Base-by-base conservation (phyloP, 92 coral and sea anemone genomes). In the Galaxea fascicularis region DNA sequence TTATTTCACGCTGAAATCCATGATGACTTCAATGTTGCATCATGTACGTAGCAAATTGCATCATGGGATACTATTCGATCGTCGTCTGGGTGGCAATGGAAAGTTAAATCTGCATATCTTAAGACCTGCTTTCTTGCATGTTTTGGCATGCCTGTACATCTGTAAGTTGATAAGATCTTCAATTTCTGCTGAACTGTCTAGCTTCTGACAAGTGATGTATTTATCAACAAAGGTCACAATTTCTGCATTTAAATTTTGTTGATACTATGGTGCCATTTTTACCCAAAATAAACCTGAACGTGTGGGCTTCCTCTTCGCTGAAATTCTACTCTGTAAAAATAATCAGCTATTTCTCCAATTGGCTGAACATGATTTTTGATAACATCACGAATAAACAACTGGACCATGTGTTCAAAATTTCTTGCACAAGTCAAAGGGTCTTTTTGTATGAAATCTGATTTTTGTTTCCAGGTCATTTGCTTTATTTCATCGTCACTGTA, bases 351-450 rank as follows among this genome's bases (percentile, higher is more conserved):
- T n/a, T n/a, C n/a, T n/a, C n/a, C n/a, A n/a, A n/a, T n/a, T n/a
- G n/a, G n/a, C n/a, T n/a, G n/a, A n/a, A n/a, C n/a, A n/a, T n/a
- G n/a, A n/a, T n/a, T n/a, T n/a, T n/a, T n/a, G n/a, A n/a, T n/a
- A n/a, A n/a, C n/a, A n/a, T n/a, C n/a, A n/a, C n/a, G n/a, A n/a
- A n/a, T n/a, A n/a, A n/a, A n/a, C n/a, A n/a, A n/a, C n/a, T n/a
- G n/a, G n/a, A n/a, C n/a, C n/a, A n/a, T n/a, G n/a, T n/a, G n/a
- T n/a, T n/a, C n/a, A n/a, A n/a, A 88, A 64, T 93, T 88, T 74
- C 91, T 76, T 13, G 97, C 94, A 88, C 96, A 93, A 11, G 92
- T 90, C 10, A 93, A 86, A 4, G 94, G 94, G 65, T 93, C 90
- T 79, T 82, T 87, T 21, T n/a, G 22, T 11, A 57, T 16, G 20